Evolutionary conservation across 1,140 invertebrate species (phyloP).

Genomic region (Harpegnathos saltator): DNA sequence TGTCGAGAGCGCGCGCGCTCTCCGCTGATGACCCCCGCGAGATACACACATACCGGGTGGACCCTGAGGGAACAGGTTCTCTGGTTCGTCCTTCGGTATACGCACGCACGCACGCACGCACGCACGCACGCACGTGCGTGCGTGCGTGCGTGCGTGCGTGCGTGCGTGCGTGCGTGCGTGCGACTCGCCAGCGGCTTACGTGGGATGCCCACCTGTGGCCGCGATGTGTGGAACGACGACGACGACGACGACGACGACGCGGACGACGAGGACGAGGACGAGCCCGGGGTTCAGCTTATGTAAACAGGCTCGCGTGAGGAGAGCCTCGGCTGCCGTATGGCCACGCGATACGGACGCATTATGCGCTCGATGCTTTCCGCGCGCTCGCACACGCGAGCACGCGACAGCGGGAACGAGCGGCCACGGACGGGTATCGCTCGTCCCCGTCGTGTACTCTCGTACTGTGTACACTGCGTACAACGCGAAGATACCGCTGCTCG

Average conservation of each 20-base stretch:
- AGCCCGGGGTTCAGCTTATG: slow-evolving; percentile 75
- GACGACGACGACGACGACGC: slow-evolving; percentile 56
- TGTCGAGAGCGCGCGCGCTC: slow-evolving; percentile 26
- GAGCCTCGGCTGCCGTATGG: slow-evolving; percentile 73
- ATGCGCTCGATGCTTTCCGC: slow-evolving; percentile 69
- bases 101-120: too few relatives aligned
- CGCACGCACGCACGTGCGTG: too few relatives aligned
- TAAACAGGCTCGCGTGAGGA: slow-evolving; percentile 80
- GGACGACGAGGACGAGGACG: slow-evolving; percentile 53
- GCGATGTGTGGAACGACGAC: slow-evolving; percentile 45
- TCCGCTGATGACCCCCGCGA: slow-evolving; percentile 60
- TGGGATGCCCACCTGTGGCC: slow-evolving; percentile 77
- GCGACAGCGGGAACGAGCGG: background rate
- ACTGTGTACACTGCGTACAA: background rate
- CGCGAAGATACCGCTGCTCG: slow-evolving; percentile 18
- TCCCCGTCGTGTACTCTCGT: background rate
- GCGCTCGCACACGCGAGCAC: slow-evolving; percentile 4
- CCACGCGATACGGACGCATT: slow-evolving; percentile 77
- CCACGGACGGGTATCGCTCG: background rate
- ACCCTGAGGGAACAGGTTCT: slow-evolving; percentile 58
- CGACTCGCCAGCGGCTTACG: background rate
- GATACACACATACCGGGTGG: slow-evolving; percentile 63
- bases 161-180: background rate
- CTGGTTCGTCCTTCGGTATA: slow-evolving; percentile 19
- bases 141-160: slow-evolving; percentile 3